Conservation (phyloP, 1,140 invertebrate species). For the Formica exsecta region DNA sequence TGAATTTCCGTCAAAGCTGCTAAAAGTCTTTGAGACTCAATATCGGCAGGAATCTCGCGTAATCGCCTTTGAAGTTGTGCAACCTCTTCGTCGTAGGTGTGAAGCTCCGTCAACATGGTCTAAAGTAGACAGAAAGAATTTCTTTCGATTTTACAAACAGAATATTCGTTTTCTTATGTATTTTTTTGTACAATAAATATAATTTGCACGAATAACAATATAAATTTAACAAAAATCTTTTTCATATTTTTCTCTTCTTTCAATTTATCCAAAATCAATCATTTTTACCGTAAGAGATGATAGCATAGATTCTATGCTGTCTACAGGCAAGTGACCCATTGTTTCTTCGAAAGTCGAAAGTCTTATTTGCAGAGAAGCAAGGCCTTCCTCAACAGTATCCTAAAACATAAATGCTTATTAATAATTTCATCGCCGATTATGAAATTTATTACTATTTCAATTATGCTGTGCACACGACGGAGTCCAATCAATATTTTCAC, state of each 20-base stretch:
- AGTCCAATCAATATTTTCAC: conserved; percentile 18
- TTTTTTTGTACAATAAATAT: neutral
- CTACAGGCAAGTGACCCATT: conserved; percentile 89
- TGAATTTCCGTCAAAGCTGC: conserved; percentile 85
- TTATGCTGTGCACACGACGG: conserved; percentile 68
- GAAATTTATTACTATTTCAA: conserved; percentile 12
- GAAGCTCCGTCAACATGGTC: conserved; percentile 88
- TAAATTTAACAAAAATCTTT: neutral
- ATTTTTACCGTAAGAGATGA: conserved; percentile 89
- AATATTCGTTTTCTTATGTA: neutral
- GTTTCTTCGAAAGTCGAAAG: conserved; percentile 89
- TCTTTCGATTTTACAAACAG: neutral
- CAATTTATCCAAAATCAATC: neutral
- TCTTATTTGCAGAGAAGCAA: conserved; percentile 89
- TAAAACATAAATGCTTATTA: conserved; percentile 82
- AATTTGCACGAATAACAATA: neutral
- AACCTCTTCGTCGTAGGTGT: conserved; percentile 87
- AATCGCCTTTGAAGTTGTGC: conserved; percentile 87
- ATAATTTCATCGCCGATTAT: neutral
- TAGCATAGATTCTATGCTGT: conserved; percentile 90
- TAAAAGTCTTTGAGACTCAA: conserved; percentile 86
- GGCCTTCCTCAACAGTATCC: conserved; percentile 89
- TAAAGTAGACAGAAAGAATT: conserved; percentile 74
- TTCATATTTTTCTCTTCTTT: neutral
- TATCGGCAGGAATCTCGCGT: conserved; percentile 84